Evolutionary conservation across 2,797 vertebrate genomes (phyloP), one percentile per base, ranked within the genome.

Genomic region (Tangara arthus): DNA sequence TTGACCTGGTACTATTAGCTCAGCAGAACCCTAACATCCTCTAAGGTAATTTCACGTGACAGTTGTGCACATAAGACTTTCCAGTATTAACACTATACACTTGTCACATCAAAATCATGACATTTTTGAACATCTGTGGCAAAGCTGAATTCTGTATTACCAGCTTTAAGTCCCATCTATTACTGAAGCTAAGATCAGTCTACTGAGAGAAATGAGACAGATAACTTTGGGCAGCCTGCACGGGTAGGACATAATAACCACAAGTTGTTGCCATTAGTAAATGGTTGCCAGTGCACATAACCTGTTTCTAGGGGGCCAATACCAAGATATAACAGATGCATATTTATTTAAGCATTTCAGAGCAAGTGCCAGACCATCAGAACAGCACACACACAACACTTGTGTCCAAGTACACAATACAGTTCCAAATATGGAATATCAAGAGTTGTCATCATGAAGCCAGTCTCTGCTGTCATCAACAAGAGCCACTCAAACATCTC

Each of bases 391-490:
- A 86, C 46, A 81, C 47, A 86, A n/a, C 65, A 87, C 26, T 79
- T 65, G 23, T 12, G 35, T 41, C 69, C 65, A 79, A 83, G 55
- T 6, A 75, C 47, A 88, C 42, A 71, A 41, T 9, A 28, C 26
- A 86, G 82, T 35, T 82, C 72, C 80, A 88, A 91, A 86, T 78
- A 93, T 2, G 59, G 90, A 65, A 13, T 81, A 90, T 81, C 53
- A 57, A 39, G 49, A 66, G 30, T 12, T 85, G 64, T 28, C 70
- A 53, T 34, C 24, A 44, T 47, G 47, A 94, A 91, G 47, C 49
- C 57, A 55, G 39, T 34, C 76, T 60, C 79, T 81, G 57, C 60
- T 78, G 61, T 87, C 83, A 96, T 23, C 64, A 82, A 28, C 34
- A 70, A 24, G 41, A 86, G 80, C 26, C 60, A 86, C 53, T 61